Conservation (phyloP, 2,113 vertebrate species). For the Madoqua kirkii region DNA sequence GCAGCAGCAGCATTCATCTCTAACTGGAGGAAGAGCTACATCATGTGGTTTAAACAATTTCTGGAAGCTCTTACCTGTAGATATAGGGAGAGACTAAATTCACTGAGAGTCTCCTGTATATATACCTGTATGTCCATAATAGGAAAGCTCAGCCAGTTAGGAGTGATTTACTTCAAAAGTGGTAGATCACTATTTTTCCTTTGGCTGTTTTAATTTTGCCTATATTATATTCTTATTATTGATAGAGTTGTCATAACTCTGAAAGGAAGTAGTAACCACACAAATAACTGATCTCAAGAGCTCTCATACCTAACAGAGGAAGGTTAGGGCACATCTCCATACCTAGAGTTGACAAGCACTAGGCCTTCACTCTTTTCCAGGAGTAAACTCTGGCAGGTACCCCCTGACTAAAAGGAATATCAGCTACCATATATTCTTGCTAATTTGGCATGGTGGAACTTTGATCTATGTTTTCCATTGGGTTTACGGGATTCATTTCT, state of each 20-base stretch:
- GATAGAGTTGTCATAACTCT: background rate
- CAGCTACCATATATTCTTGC: conserved; percentile 13
- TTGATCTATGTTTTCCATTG: conserved; percentile 21
- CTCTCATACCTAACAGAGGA: background rate
- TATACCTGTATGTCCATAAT: background rate
- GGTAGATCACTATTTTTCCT: background rate
- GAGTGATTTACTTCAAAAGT: background rate
- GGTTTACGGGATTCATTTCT: conserved; percentile 28
- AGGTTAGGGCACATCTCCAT: background rate
- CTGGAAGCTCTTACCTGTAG: background rate
- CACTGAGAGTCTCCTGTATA: background rate
- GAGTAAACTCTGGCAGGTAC: background rate
- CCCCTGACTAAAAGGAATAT: background rate
- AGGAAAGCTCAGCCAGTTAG: background rate
- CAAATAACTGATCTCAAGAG: background rate
- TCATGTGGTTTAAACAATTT: background rate
- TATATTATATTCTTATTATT: background rate
- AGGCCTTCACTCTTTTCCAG: background rate
- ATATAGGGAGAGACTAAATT: background rate
- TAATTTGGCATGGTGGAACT: conserved; percentile 23
- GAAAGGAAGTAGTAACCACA: conserved; percentile 1
- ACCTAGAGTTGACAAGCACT: background rate
- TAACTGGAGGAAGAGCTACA: background rate
- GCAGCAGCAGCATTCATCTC: background rate
- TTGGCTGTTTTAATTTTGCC: background rate